A percentile compares a stretch with the other conserved stretches of the same genome.
These are phyloP conservation scores for Eupeodes corollae DNA, from an alignment of 1,140 invertebrate genomes.

Conservation along the genomic window DNA sequence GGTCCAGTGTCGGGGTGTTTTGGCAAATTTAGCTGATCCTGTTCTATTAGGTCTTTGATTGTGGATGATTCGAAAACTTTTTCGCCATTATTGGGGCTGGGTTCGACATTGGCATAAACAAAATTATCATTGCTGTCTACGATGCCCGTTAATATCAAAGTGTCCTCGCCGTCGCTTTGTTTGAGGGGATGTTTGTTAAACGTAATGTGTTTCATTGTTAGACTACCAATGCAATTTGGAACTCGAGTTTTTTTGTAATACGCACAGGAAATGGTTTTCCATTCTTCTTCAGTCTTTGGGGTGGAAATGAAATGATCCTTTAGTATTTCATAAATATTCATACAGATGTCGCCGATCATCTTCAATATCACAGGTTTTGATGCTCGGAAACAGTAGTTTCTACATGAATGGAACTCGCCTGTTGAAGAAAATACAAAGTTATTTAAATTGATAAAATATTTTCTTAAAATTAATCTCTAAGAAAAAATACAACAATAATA, in stretches of 20 bases:
- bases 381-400: conserved; percentile 37
- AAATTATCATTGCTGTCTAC: conserved; percentile 32
- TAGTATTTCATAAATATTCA: conserved; percentile 34
- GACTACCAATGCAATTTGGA: conserved; percentile 27
- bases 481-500: conserved; percentile 1
- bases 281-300: conserved; percentile 36
- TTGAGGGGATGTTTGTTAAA: conserved; percentile 11
- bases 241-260: conserved; percentile 26
- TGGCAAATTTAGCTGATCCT: not conserved
- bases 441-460: not conserved
- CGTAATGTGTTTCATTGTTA: conserved; percentile 30
- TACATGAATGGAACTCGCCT: conserved; percentile 36
- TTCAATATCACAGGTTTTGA: conserved; percentile 36
- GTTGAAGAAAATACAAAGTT: not conserved
- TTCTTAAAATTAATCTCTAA: no score
- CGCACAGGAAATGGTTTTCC: conserved; percentile 23
- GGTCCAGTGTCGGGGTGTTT: not conserved
- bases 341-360: conserved; percentile 36
- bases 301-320: conserved; percentile 34
- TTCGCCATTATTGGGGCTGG: conserved; percentile 21
- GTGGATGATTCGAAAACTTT: conserved; percentile 32
- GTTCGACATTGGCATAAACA: conserved; percentile 27
- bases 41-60: conserved; percentile 24
- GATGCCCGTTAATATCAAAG: conserved; percentile 31
- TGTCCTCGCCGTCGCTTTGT: conserved; percentile 10